Evolutionary conservation across 2,113 vertebrate genomes (phyloP).

Genomic region (Acrocephalus arundinaceus): DNA sequence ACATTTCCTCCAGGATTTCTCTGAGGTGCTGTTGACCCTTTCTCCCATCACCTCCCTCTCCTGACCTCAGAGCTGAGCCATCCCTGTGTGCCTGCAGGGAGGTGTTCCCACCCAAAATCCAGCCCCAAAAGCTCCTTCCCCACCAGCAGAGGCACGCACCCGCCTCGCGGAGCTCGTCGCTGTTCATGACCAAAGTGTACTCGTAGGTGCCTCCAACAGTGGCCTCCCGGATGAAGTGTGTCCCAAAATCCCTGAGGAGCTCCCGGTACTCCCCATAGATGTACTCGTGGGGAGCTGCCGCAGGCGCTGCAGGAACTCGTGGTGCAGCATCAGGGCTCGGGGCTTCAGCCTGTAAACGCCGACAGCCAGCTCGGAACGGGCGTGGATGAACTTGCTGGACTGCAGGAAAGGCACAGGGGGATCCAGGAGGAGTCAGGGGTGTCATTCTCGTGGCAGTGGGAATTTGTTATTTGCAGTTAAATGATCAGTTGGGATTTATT

Average conservation of each 20-base stretch:
- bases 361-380: slow-evolving; percentile 80
- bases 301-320: slow-evolving; percentile 83
- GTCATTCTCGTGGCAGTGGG: accelerated
- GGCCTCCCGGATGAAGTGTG: slow-evolving; percentile 88
- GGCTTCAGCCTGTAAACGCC: slow-evolving; percentile 83
- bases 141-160: slow-evolving; percentile 40
- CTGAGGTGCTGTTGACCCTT: not conserved
- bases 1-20: not conserved
- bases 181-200: slow-evolving; percentile 82
- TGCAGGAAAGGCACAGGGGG: slow-evolving; percentile 48
- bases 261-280: slow-evolving; percentile 89
- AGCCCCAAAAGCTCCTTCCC: not conserved
- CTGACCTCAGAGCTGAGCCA: not conserved
- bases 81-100: not conserved
- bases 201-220: slow-evolving; percentile 84
- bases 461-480: not conserved
- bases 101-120: not conserved
- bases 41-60: not conserved
- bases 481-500: not conserved
- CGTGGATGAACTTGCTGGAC: slow-evolving; percentile 81
- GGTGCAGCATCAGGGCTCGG: slow-evolving; percentile 83
- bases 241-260: slow-evolving; percentile 87
- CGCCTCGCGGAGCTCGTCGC: slow-evolving; percentile 67
- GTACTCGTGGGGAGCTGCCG: slow-evolving; percentile 81
- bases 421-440: not conserved